Base-by-base conservation (phyloP, 2,113 vertebrate genomes). In the Rana temporaria region DNA sequence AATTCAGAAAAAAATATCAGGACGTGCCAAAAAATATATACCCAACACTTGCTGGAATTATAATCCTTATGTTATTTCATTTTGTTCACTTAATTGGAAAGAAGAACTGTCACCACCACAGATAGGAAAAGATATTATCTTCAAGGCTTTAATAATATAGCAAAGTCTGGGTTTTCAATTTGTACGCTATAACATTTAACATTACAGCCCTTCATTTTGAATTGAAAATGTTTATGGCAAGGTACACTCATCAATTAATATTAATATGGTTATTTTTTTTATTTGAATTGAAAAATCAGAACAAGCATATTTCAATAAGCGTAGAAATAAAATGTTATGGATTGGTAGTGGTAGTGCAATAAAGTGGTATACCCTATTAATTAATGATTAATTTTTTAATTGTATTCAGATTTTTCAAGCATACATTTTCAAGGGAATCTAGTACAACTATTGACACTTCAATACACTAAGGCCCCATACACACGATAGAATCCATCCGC, bases 41-140 rank as follows among this genome's bases (percentile, higher is more conserved):
- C 62, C 42, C 32, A 34, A 66, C 30, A 22, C 52, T 66, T 57
- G 48, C 32, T 48, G 60, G 53, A 66, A 82, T 26, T 67, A 71
- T 82, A 66, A 72, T 72, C 69, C 38, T 32, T 67, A 82, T 74
- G 70, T 65, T 72, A 65, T 63, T 73, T 60, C 55, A 34, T 52
- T 75, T 82, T 82, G 80, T n/a, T 63, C 66, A 22, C 20, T 59
- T 73, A 81, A 81, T 81, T 81, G 60, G 79, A 81, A 81, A 22
- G 48, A 81, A 34, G 59, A 73, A 81, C 72, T 73, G 79, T 73
- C 69, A 81, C 69, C 79, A 81, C 69, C 14, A 73, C 42, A 55
- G 79, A 55, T 73, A 65, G 42, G 38, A 65, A 64, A 64, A 65
- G 68, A 73, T 81, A 81, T 64, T 81, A 81, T 81, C 79, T 64